Conservation (phyloP, 1,140 invertebrate genomes). For the Agrypnia vestita region DNA sequence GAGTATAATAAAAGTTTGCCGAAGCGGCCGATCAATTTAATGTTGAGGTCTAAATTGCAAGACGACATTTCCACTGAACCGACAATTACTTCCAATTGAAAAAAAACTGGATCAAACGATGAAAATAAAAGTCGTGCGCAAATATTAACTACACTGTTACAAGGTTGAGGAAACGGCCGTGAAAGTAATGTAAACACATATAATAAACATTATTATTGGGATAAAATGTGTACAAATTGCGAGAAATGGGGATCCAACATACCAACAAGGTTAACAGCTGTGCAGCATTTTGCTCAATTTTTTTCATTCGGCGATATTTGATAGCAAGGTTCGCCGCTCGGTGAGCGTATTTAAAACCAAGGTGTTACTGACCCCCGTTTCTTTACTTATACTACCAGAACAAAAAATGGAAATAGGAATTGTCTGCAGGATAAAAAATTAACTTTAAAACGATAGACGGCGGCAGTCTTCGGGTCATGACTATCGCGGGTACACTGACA, state of each 20-base stretch:
- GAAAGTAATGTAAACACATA: background rate
- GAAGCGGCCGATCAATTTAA: no score
- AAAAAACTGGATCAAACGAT: constrained; percentile 12
- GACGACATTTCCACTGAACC: background rate
- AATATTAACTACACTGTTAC: constrained; percentile 15
- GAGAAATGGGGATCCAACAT: background rate
- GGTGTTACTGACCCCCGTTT: constrained; percentile 16
- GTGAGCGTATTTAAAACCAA: background rate
- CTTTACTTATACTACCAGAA: background rate
- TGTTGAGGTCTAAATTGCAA: no score
- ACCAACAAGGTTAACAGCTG: background rate
- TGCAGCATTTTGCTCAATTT: background rate
- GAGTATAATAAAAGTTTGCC: no score
- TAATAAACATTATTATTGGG: background rate
- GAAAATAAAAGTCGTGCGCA: constrained; percentile 4
- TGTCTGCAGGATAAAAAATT: constrained; percentile 3
- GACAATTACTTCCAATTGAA: background rate
- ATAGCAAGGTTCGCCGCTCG: constrained; percentile 4
- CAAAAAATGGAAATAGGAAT: background rate
- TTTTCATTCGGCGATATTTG: constrained; percentile 6
- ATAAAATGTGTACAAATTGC: no score
- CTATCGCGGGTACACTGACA: background rate
- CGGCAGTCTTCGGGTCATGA: constrained; percentile 10
- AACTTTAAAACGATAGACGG: constrained; percentile 11
- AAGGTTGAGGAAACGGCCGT: background rate